Evolutionary conservation across 1,140 invertebrate genomes (phyloP).

Genomic region (Drosophila ohnishii): DNA sequence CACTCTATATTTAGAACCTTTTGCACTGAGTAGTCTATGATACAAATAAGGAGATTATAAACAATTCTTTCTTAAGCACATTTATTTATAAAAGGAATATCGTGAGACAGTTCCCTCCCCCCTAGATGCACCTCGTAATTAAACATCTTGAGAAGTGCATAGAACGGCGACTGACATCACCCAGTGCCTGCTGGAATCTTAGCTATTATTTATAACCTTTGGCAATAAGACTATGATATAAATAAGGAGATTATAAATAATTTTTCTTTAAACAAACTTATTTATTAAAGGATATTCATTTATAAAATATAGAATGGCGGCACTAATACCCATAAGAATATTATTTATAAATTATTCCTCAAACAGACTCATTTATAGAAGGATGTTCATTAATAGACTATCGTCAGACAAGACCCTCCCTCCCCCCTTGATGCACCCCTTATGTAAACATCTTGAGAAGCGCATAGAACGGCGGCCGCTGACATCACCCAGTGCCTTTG

Average conservation of each 20-base stretch:
- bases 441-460: constrained; percentile 7
- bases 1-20: constrained; percentile 4
- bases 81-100: background rate
- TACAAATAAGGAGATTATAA: constrained; percentile 5
- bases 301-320: constrained; percentile 1
- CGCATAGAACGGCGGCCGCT: constrained; percentile 19
- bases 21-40: background rate
- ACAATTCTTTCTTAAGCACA: background rate
- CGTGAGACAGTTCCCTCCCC: background rate
- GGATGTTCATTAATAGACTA: background rate
- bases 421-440: background rate
- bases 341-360: background rate
- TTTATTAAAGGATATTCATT: too few relatives aligned
- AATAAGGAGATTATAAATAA: background rate
- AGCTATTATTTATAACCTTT: background rate
- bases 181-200: constrained; percentile 2
- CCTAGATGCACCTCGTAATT: background rate
- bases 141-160: constrained; percentile 3
- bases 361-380: background rate
- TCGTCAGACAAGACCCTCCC: background rate
- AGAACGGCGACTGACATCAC: constrained; percentile 37
- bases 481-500: constrained; percentile 39
- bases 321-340: constrained; percentile 27
- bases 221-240: background rate
- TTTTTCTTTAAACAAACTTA: background rate